Evolutionary conservation across 2,888 invertebrate genomes (phyloP), one percentile per base, ranked within the genome.

Genomic region (Drosophila leonis): DNA sequence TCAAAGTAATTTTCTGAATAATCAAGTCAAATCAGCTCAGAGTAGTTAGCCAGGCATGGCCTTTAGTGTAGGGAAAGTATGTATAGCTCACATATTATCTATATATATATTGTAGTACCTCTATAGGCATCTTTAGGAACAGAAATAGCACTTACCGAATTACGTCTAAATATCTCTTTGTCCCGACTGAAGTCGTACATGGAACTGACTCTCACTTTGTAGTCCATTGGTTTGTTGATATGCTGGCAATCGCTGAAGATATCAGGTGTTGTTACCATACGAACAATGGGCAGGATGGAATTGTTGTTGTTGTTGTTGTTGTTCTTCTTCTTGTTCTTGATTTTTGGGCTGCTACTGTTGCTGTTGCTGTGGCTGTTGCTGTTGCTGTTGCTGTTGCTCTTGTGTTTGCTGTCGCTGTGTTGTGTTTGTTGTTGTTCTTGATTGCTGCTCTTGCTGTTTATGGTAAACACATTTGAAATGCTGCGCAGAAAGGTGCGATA

Each of bases 401-500:
- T 41, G 39, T 37, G 35, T 44, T 48, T 49, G n/a, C 46, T 46
- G 10, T 80, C 80, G 44, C 56, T 69, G 37, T 87, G 33, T 12
- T 33, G 33, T 0, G 10, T 10, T 12, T 72, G 49, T 15, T 59
- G 46, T 9, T 57, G 44, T 4, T 33, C 33, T 0, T 51, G 51
- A 15, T 51, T 35, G 48, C 48, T 52, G 24, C 42, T 46, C 9
- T 75, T 85, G 46, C 60, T 65, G 41, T 87, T 91, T 3, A 83
- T 44, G 75, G 85, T 84, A 18, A 92, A 82, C 41, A 90, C 91
- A 44, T 92, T 91, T 4, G 92, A 92, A 70, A 92, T 90, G 73
- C 91, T 92, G 52, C 92, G 92, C 35, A 92, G 87, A 35, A 92
- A 73, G 37, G 88, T 90, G 57, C 88, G 90, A 71, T 90, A 90